A percentile compares a stretch with the other conserved stretches of the same genome.
Conservation (phyloP, 2,113 vertebrate species). For the Scytalopus superciliaris region DNA sequence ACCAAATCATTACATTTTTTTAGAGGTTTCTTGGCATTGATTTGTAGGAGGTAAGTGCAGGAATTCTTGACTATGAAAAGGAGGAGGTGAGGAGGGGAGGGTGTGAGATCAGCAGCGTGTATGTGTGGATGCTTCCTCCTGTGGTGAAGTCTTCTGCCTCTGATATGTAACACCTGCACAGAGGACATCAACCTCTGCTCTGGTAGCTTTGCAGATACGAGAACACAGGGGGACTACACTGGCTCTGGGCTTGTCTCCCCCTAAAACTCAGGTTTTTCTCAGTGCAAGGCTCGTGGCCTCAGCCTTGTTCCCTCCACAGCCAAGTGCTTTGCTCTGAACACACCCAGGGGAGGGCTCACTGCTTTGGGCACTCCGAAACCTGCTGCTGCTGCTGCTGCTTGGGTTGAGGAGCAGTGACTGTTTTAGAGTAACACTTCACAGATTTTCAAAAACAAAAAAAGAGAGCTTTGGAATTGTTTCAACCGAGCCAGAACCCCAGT, state of each 20-base stretch:
- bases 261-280: background rate
- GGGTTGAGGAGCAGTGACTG: background rate
- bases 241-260: background rate
- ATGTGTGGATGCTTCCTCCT: background rate
- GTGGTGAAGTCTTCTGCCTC: background rate
- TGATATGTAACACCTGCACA: background rate
- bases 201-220: background rate
- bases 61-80: background rate
- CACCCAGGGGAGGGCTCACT: background rate
- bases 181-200: background rate
- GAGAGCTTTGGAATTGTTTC: background rate
- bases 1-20: background rate
- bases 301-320: background rate
- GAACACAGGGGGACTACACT: background rate
- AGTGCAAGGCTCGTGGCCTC: background rate
- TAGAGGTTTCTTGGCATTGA: background rate
- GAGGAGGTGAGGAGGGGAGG: background rate
- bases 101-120: background rate
- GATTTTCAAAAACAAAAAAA: background rate
- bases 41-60: background rate
- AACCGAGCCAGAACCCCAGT: fast-evolving
- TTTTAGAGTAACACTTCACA: background rate
- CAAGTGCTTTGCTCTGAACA: background rate
- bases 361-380: background rate
- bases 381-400: background rate